Evolutionary conservation across 2,797 vertebrate genomes (phyloP).

Genomic region (Lutjanus argentimaculatus): DNA sequence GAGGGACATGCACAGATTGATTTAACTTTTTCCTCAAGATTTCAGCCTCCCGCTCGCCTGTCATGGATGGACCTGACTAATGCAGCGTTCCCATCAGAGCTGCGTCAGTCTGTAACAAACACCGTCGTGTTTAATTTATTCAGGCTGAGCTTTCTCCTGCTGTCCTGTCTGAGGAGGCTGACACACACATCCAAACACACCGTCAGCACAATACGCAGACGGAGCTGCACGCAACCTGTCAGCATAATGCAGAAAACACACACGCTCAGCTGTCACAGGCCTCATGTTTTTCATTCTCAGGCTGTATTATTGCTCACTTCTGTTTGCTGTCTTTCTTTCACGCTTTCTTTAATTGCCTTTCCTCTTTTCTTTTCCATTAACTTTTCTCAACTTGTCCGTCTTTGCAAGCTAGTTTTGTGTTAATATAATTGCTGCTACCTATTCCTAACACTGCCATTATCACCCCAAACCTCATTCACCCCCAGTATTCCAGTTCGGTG

Average conservation of each 20-base stretch:
- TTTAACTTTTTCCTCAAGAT: neutral
- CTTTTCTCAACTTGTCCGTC: neutral
- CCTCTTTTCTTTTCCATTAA: neutral
- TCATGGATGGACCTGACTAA: neutral
- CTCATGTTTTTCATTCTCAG: neutral
- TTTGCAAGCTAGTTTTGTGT: neutral
- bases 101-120: conserved; percentile 25
- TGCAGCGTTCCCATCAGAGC: neutral
- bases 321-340: neutral
- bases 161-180: conserved; percentile 29
- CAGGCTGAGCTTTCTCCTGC: conserved; percentile 21
- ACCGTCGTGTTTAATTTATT: conserved; percentile 44
- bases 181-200: conserved; percentile 28
- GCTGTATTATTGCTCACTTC: neutral
- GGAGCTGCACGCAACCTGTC: conserved; percentile 27
- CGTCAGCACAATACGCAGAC: conserved; percentile 40
- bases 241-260: conserved; percentile 26
- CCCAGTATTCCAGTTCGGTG: neutral
- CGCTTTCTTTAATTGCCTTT: conserved; percentile 2
- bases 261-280: conserved; percentile 31
- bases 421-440: neutral
- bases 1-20: neutral
- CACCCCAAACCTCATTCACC: neutral
- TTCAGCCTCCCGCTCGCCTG: neutral
- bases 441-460: neutral